Evolutionary conservation across 2,797 vertebrate species (phyloP).

Genomic region (Thalassophryne amazonica): DNA sequence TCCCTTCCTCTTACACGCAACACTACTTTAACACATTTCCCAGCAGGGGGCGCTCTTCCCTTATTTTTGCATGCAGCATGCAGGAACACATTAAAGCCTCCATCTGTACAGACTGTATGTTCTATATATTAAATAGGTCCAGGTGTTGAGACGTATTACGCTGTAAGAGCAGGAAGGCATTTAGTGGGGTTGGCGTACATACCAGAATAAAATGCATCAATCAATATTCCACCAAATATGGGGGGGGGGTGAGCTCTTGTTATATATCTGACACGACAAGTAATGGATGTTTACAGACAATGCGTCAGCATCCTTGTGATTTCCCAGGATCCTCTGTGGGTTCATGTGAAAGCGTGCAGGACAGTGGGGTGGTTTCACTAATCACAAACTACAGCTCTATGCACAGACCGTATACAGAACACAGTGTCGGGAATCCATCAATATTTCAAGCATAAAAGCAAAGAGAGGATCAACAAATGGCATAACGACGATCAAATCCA

Average conservation of each 20-base stretch:
- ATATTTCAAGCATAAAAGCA: conserved; percentile 45
- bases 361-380: conserved; percentile 51
- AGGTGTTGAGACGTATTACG: conserved; percentile 39
- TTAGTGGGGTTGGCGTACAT: conserved; percentile 17
- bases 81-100: conserved; percentile 34
- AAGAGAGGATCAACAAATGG: conserved; percentile 34
- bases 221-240: too few relatives aligned
- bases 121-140: conserved; percentile 59
- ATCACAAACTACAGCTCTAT: conserved; percentile 66
- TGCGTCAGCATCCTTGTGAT: conserved; percentile 37
- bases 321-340: conserved; percentile 35
- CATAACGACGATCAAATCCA: conserved; percentile 38
- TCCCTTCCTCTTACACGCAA: conserved; percentile 9
- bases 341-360: conserved; percentile 46
- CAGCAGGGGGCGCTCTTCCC: conserved; percentile 65
- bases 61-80: conserved; percentile 40
- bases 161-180: conserved; percentile 52
- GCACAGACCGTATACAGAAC: conserved; percentile 64
- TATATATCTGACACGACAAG: neutral
- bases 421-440: conserved; percentile 46
- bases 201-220: too few relatives aligned
- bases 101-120: conserved; percentile 21
- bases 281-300: conserved; percentile 9
- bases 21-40: conserved; percentile 23
- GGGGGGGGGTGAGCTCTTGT: neutral